Conservation (phyloP, 2,888 invertebrate species). For the Tolmerus cingulatus region DNA sequence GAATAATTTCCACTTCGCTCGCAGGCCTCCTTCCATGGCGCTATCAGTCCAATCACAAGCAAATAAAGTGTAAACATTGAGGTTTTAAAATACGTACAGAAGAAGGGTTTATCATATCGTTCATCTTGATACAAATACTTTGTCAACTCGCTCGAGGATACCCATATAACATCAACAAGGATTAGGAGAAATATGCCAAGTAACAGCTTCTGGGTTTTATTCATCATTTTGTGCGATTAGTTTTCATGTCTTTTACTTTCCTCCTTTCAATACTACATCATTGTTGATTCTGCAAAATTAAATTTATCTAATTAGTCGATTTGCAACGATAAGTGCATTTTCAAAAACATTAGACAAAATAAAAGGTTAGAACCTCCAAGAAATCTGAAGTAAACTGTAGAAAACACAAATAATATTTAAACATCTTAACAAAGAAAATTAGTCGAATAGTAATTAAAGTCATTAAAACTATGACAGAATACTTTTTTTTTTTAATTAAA, state of each 20-base stretch:
- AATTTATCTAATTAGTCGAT: not conserved
- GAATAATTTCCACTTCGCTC: constrained; percentile 75
- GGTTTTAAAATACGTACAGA: constrained; percentile 94
- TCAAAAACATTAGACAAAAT: not conserved
- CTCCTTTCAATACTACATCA: constrained; percentile 8
- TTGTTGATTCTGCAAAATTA: not conserved
- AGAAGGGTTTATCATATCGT: constrained; percentile 91
- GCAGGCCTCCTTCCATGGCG: constrained; percentile 90
- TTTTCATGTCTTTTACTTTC: constrained; percentile 5
- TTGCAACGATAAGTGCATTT: not conserved
- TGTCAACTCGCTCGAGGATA: constrained; percentile 91
- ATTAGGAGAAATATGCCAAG: constrained; percentile 87
- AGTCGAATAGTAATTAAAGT: no score
- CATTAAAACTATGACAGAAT: no score
- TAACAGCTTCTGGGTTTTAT: constrained; percentile 76
- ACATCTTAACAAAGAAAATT: no score
- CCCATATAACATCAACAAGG: constrained; percentile 95
- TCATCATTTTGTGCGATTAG: constrained; percentile 57
- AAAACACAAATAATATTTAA: no score
- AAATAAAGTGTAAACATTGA: constrained; percentile 93
- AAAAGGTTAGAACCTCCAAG: not conserved
- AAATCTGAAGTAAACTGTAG: no score
- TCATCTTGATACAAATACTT: constrained; percentile 89
- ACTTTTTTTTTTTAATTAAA: no score
- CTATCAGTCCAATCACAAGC: constrained; percentile 85